These are phyloP conservation scores for Hycleus phaleratus DNA, from an alignment of 1,140 invertebrate genomes.

Conservation along the genomic window DNA sequence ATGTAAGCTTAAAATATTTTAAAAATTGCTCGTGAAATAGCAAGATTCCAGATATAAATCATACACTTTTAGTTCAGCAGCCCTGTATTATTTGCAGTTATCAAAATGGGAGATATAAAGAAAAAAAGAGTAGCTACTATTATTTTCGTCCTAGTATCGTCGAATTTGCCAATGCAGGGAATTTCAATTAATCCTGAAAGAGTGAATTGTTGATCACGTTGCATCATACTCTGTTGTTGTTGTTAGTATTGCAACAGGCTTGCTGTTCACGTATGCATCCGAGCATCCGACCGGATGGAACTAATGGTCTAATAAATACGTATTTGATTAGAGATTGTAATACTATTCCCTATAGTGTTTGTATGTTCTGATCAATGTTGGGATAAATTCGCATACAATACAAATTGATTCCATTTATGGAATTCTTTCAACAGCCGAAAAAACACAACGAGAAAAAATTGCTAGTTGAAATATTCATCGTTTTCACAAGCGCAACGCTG, in stretches of 20 bases:
- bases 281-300: background rate
- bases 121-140: too few species aligned
- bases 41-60: too few species aligned
- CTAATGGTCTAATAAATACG: constrained; percentile 17
- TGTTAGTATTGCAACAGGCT: constrained; percentile 3
- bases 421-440: too few species aligned
- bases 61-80: too few species aligned
- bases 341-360: constrained; percentile 9
- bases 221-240: background rate
- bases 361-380: constrained; percentile 5
- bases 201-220: constrained; percentile 8
- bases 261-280: background rate
- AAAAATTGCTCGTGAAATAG: too few species aligned
- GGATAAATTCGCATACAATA: background rate
- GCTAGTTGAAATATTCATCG: too few species aligned
- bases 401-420: too few species aligned
- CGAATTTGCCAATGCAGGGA: background rate
- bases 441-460: too few species aligned
- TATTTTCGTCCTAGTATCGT: background rate
- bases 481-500: too few species aligned
- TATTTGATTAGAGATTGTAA: constrained; percentile 16
- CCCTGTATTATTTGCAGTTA: too few species aligned
- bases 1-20: too few species aligned
- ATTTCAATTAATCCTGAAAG: constrained; percentile 4
- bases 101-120: too few species aligned